phyloP scores from a whole-genome alignment of 2,797 vertebrate genomes.

The Phrynocephalus forsythii region DNA sequence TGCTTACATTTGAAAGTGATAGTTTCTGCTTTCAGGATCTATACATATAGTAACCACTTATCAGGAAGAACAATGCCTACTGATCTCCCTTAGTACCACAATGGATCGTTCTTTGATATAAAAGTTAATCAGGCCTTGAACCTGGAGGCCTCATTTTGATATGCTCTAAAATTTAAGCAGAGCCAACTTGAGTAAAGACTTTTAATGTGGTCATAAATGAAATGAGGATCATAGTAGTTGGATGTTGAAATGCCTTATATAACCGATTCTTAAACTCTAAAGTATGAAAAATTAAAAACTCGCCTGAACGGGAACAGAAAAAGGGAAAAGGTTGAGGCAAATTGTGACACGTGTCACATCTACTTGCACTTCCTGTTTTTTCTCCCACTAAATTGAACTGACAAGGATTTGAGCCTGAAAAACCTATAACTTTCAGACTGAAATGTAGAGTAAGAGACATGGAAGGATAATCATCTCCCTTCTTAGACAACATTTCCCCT shows the following conservation, averaged over 20 bases:
- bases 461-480: conserved; percentile 14
- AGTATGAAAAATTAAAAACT: conserved; percentile 45
- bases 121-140: background rate
- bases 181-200: background rate
- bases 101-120: background rate
- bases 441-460: conserved; percentile 35
- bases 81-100: background rate
- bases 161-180: conserved; percentile 4
- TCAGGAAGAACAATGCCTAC: background rate
- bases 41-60: too few species aligned
- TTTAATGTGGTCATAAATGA: conserved; percentile 41
- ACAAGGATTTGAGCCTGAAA: conserved; percentile 7
- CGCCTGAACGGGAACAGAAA: background rate
- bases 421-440: accelerated
- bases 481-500: conserved; percentile 34
- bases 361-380: conserved; percentile 17
- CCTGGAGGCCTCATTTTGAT: background rate
- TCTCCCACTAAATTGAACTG: background rate
- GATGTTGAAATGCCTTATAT: conserved; percentile 23
- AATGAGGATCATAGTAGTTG: conserved; percentile 35
- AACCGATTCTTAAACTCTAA: background rate
- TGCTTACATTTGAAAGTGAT: background rate
- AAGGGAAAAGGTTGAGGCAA: conserved; percentile 25
- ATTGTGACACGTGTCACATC: conserved; percentile 4
- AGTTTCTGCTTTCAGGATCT: background rate